Percentiles rank a stretch among this genome's conserved stretches.
These are phyloP conservation scores for Synergus gifuensis DNA, from an alignment of 2,888 invertebrate genomes.

Conservation along the genomic window DNA sequence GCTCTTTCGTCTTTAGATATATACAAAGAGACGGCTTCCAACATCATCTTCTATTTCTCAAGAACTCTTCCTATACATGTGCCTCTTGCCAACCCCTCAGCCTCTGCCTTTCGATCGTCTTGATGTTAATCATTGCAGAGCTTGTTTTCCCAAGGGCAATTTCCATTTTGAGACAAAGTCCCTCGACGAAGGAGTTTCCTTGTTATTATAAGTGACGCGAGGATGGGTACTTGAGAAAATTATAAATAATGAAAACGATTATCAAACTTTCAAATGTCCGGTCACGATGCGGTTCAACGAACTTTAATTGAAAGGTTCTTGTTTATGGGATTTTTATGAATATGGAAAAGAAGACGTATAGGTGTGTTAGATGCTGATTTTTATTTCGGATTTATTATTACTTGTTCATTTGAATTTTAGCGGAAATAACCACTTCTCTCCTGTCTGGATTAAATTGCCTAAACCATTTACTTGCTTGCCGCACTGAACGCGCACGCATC, in stretches of 20 bases:
- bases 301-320: too few species aligned
- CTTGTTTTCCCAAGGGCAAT: slow-evolving; percentile 40
- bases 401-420: background rate
- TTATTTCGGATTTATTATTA: background rate
- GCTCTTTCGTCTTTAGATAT: slow-evolving; percentile 33
- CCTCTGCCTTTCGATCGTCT: slow-evolving; percentile 38
- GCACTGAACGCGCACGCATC: slow-evolving; percentile 10
- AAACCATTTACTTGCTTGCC: background rate
- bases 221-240: background rate
- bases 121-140: slow-evolving; percentile 40
- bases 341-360: too few species aligned
- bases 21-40: slow-evolving; percentile 24
- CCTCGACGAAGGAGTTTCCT: background rate
- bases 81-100: slow-evolving; percentile 31
- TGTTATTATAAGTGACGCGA: slow-evolving; percentile 6
- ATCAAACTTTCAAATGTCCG: background rate
- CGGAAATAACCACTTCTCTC: background rate
- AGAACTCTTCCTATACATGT: slow-evolving; percentile 33
- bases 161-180: slow-evolving; percentile 27
- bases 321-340: too few species aligned
- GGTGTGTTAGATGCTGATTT: too few species aligned
- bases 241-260: background rate
- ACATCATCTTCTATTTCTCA: slow-evolving; percentile 37
- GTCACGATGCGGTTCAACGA: too few species aligned
- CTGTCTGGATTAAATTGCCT: background rate